These are phyloP conservation scores for Drosophila tani DNA, from an alignment of 1,140 invertebrate species.

Conservation along the genomic window DNA sequence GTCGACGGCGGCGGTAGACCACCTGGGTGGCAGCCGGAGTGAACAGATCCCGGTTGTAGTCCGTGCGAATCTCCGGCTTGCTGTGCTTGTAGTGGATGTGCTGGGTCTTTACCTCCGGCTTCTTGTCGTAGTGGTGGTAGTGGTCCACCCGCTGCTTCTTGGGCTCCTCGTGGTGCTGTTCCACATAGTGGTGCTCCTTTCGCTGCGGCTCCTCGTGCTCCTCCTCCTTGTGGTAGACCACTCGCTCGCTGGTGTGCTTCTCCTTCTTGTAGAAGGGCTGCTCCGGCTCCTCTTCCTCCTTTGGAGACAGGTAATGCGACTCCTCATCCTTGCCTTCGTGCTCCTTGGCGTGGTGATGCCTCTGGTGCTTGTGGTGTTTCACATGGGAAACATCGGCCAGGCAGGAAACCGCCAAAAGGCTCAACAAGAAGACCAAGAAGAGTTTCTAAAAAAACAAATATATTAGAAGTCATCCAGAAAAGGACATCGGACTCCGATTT, in stretches of 20 bases:
- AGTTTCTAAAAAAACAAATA: conserved; percentile 32
- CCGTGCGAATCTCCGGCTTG: conserved; percentile 47
- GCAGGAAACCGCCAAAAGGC: conserved; percentile 42
- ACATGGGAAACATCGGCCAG: conserved; percentile 55
- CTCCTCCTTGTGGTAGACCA: conserved; percentile 65
- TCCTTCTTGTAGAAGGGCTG: conserved; percentile 64
- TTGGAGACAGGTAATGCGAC: conserved; percentile 59
- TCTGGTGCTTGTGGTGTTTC: conserved; percentile 62
- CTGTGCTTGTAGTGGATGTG: conserved; percentile 67
- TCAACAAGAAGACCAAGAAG: conserved; percentile 38
- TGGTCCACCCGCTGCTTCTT: conserved; percentile 69
- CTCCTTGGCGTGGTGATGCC: conserved; percentile 39
- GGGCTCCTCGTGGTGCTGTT: conserved; percentile 45
- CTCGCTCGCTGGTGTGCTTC: conserved; percentile 68
- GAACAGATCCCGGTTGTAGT: conserved; percentile 41
- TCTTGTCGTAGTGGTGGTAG: conserved; percentile 73
- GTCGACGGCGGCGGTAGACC: conserved; percentile 52
- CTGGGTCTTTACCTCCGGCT: conserved; percentile 67
- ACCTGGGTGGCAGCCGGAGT: conserved; percentile 55
- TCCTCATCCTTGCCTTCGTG: conserved; percentile 58
- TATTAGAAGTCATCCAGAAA: no score
- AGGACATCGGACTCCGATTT: background rate
- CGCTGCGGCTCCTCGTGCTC: conserved; percentile 40
- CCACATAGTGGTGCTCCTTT: conserved; percentile 22
- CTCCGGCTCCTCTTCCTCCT: conserved; percentile 23